Evolutionary conservation across 2,888 invertebrate species (phyloP).

Genomic region (Stenodera caucasica): DNA sequence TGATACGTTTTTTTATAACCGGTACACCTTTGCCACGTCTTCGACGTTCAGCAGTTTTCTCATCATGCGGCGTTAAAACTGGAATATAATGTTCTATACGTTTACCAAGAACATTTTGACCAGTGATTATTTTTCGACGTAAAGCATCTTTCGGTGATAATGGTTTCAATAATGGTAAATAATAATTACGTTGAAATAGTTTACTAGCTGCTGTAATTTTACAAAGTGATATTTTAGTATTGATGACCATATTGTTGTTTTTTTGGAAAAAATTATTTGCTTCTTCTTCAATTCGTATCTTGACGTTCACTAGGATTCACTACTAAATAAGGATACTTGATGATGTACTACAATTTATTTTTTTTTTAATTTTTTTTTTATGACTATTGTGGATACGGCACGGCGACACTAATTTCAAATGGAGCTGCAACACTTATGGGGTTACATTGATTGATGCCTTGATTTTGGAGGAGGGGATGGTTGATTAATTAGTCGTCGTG

Average conservation of each 20-base stretch:
- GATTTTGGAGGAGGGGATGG: slow-evolving; percentile 32
- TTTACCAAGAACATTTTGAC: slow-evolving; percentile 65
- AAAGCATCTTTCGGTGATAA: slow-evolving; percentile 80
- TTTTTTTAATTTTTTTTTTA: slow-evolving; percentile 11
- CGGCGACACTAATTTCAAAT: slow-evolving; percentile 33
- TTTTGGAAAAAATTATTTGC: slow-evolving; percentile 24
- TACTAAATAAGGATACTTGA: slow-evolving; percentile 24
- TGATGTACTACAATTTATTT: slow-evolving; percentile 28
- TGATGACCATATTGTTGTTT: slow-evolving; percentile 46
- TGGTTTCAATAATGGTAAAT: slow-evolving; percentile 77
- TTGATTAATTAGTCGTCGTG: slow-evolving; percentile 34
- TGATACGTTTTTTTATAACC: slow-evolving; percentile 50
- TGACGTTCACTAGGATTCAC: slow-evolving; percentile 26
- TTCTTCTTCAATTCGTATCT: slow-evolving; percentile 26
- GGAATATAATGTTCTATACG: slow-evolving; percentile 74
- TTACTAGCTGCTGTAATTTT: slow-evolving; percentile 79
- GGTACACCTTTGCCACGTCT: slow-evolving; percentile 50
- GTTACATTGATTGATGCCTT: slow-evolving; percentile 40
- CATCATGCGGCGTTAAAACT: slow-evolving; percentile 61
- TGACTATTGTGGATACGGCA: slow-evolving; percentile 35
- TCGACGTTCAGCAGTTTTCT: slow-evolving; percentile 44
- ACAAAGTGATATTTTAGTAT: slow-evolving; percentile 62
- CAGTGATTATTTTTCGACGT: slow-evolving; percentile 76
- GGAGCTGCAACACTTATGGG: slow-evolving; percentile 34
- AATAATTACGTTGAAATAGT: slow-evolving; percentile 78